Evolutionary conservation across 2,888 invertebrate species (phyloP).

Genomic region (Ametastegia equiseti): DNA sequence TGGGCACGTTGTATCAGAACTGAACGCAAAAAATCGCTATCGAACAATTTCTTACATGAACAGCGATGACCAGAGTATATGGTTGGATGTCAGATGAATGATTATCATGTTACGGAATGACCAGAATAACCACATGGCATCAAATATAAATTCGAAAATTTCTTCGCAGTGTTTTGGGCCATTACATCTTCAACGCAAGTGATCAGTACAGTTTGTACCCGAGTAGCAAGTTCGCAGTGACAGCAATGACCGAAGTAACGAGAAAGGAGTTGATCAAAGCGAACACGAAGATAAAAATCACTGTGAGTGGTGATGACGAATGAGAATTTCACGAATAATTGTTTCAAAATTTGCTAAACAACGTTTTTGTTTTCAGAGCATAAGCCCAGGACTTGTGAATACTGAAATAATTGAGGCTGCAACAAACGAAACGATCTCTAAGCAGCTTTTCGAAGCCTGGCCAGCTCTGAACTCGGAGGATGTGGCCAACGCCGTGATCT

Average conservation of each 20-base stretch:
- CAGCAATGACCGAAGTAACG: slow-evolving; percentile 76
- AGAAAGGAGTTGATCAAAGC: slow-evolving; percentile 75
- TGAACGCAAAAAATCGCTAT: too few species aligned
- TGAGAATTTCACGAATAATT: too few species aligned
- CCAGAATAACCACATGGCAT: too few species aligned
- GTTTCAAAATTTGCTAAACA: too few species aligned
- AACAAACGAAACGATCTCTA: slow-evolving; percentile 50
- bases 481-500: slow-evolving; percentile 60
- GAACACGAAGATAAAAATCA: slow-evolving; percentile 73
- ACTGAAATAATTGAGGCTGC: slow-evolving; percentile 63
- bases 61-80: too few species aligned
- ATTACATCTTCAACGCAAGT: slow-evolving; percentile 61
- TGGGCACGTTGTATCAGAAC: too few species aligned
- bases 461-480: slow-evolving; percentile 58
- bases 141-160: too few species aligned
- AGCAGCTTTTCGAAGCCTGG: neutral
- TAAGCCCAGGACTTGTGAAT: slow-evolving; percentile 70
- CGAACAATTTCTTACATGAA: too few species aligned
- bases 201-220: slow-evolving; percentile 73
- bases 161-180: slow-evolving; percentile 66
- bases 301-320: slow-evolving; percentile 72
- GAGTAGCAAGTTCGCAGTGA: slow-evolving; percentile 78
- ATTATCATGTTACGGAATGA: too few species aligned
- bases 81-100: too few species aligned
- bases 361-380: slow-evolving; percentile 61